Evolutionary conservation across 2,888 invertebrate genomes (phyloP), one percentile per base, ranked within the genome.

Genomic region (Eilema sororculum): DNA sequence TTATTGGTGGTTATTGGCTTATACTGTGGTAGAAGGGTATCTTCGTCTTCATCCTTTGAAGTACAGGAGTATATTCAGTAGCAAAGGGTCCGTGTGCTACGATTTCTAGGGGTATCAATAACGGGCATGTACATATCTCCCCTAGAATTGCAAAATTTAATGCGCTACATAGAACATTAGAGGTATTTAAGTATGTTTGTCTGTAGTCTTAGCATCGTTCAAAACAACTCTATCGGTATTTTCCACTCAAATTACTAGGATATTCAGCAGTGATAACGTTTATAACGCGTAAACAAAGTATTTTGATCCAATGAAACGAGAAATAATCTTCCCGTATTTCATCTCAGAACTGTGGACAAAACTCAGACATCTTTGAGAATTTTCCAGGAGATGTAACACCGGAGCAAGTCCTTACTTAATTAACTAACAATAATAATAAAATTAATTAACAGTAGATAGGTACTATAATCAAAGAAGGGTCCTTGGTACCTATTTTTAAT

Each of bases 161-260:
- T 46, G 20, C 0, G 46, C 46, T 46, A 46, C 20, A 46, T 5
- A 6, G 20, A 46, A 1, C 5, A 33, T 13, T 16, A 0, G 6
- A 46, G 46, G 16, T 1, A 46, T 46, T 46, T 46, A 5, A 28
- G 28, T 28, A 28, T 46, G 37, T 46, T 46, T 33, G 33, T 33
- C 9, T 8, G 46, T 46, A 20, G 20, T 1, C 20, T 6, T 46
- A 46, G 46, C 46, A 6, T n/a, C 9, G 52, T 52, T 52, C n/a
- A n/a, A 52, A 52, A 52, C 52, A n/a, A 52, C 20, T n/a, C n/a
- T 0, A 52, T 52, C 46, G n/a, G 52, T n/a, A 52, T 52, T 52
- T 52, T 52, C 52, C 52, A 20, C n/a, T 52, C 52, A n/a, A 52
- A 52, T n/a, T 52, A n/a, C n/a, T 52, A 52, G 52, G 52, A n/a